Percentiles rank a stretch among this genome's conserved stretches.
phyloP scores from a whole-genome alignment of 2,888 invertebrate genomes.

The Netelia inedita region DNA sequence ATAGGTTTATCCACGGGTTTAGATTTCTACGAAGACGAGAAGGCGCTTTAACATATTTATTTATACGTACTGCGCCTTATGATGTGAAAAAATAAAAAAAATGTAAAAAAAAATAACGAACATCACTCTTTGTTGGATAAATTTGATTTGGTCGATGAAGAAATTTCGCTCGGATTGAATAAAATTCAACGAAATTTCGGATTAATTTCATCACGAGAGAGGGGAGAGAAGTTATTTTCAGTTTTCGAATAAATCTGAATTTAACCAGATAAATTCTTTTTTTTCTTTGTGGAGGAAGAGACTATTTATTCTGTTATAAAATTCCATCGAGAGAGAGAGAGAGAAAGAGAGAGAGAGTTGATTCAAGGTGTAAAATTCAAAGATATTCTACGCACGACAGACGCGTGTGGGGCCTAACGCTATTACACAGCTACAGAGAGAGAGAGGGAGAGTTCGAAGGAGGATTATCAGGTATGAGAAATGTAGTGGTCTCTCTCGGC shows the following conservation, averaged over 20 bases:
- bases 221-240: no score
- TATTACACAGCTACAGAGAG: not conserved
- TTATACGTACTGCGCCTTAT: not conserved
- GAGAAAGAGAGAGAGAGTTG: not conserved
- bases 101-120: slow-evolving; percentile 12
- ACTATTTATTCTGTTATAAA: no score
- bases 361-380: slow-evolving; percentile 29
- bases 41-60: slow-evolving; percentile 55
- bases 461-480: slow-evolving; percentile 63
- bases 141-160: not conserved
- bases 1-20: slow-evolving; percentile 64
- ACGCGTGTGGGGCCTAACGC: not conserved
- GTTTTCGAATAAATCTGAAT: no score
- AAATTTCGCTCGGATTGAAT: not conserved
- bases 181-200: not conserved
- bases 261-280: no score
- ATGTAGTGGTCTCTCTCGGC: slow-evolving; percentile 35
- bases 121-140: slow-evolving; percentile 5
- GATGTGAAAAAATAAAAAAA: slow-evolving; percentile 4
- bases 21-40: slow-evolving; percentile 37
- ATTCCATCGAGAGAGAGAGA: not conserved
- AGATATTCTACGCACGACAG: not conserved
- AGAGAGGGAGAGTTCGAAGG: slow-evolving; percentile 22
- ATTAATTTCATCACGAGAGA: no score
- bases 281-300: no score